Percentiles rank a stretch among this genome's conserved stretches.
Conservation (phyloP, 2,797 vertebrate genomes). For the Morus bassanus region DNA sequence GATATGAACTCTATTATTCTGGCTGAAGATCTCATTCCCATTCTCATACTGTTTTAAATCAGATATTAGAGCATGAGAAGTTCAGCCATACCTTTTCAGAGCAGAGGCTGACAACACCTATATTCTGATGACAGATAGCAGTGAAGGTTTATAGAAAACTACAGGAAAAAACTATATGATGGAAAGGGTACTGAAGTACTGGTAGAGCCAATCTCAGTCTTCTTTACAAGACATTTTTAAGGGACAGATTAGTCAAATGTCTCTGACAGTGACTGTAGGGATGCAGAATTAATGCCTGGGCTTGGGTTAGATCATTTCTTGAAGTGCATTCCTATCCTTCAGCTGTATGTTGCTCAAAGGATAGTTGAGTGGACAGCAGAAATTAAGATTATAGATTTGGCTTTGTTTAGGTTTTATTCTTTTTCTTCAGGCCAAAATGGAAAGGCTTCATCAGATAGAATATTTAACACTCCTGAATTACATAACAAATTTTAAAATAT, state of each 20-base stretch:
- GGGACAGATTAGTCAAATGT: not conserved
- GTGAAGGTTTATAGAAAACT: not conserved
- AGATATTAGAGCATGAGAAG: not conserved
- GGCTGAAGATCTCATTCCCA: conserved; percentile 10
- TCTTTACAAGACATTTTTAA: conserved; percentile 8
- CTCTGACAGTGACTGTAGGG: not conserved
- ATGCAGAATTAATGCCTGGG: not conserved
- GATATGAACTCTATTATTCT: not conserved
- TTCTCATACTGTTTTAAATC: not conserved
- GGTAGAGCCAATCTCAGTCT: not conserved
- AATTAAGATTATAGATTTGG: not conserved
- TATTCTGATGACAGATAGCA: not conserved
- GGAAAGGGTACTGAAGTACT: not conserved
- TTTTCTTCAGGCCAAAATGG: not conserved
- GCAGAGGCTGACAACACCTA: not conserved
- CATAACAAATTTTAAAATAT: not conserved
- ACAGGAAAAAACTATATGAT: not conserved
- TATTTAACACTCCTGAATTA: not conserved
- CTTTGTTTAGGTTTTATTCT: not conserved
- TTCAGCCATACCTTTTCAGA: not conserved
- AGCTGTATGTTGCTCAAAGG: not conserved
- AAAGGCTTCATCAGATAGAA: not conserved
- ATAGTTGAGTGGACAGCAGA: not conserved
- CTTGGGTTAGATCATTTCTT: not conserved
- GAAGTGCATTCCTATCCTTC: not conserved